phyloP scores from a whole-genome alignment of 2,888 invertebrate species.

The Dione juno region DNA sequence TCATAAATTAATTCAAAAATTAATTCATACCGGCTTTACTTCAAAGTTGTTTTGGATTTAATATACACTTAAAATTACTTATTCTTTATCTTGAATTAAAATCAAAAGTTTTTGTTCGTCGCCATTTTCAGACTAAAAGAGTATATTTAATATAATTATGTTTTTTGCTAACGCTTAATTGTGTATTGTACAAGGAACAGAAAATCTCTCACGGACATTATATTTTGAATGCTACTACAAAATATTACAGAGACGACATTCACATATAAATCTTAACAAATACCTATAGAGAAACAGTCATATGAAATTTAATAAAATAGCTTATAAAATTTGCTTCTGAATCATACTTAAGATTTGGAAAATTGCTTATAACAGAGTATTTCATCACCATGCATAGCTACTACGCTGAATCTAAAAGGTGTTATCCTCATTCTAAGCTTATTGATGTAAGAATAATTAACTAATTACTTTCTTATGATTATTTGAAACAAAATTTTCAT shows the following conservation, averaged over 20 bases:
- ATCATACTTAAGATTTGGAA: background rate
- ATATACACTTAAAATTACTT: background rate
- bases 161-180: slow-evolving; percentile 3
- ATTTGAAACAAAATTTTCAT: background rate
- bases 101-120: background rate
- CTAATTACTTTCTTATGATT: background rate
- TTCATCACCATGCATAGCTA: background rate
- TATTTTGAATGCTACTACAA: background rate
- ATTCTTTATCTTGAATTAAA: background rate
- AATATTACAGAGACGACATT: background rate
- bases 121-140: background rate
- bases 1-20: no score
- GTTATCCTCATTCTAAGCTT: background rate
- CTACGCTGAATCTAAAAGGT: background rate
- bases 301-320: background rate
- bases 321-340: background rate
- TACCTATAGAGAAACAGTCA: background rate
- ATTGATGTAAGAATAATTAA: background rate
- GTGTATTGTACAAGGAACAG: background rate
- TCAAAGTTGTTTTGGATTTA: background rate
- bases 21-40: no score
- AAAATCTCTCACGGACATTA: background rate
- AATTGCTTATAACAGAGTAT: background rate
- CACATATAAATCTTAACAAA: background rate
- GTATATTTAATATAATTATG: slow-evolving; percentile 1